Evolutionary conservation across 2,113 vertebrate species (phyloP).

Genomic region (Gila orcuttii): DNA sequence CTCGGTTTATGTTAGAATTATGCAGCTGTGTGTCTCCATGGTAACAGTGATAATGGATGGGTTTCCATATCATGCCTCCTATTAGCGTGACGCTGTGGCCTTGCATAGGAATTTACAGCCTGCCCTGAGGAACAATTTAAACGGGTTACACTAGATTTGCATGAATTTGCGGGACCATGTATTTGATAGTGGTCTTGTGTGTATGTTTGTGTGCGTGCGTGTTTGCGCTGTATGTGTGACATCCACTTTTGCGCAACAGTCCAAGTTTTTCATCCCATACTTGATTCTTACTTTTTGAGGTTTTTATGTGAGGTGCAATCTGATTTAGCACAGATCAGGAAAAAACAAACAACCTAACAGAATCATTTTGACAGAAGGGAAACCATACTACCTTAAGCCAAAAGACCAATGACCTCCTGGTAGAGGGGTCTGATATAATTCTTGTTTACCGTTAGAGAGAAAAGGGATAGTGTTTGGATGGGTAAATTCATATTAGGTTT

Average conservation of each 20-base stretch:
- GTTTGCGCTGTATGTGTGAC: conserved; percentile 70
- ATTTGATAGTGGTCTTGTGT: conserved; percentile 47
- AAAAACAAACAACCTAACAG: conserved; percentile 21
- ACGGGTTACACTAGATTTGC: conserved; percentile 57
- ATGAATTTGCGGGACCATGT: conserved; percentile 49
- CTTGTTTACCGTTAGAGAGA: conserved; percentile 55
- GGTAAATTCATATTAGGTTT: conserved; percentile 51
- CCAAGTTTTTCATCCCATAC: conserved; percentile 59
- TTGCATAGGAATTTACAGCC: conserved; percentile 54
- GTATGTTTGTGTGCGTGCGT: conserved; percentile 28
- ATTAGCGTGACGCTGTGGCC: conserved; percentile 54
- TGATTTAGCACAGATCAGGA: conserved; percentile 52
- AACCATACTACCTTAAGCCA: conserved; percentile 63
- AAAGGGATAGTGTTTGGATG: conserved; percentile 32
- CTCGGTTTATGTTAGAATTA: conserved; percentile 46
- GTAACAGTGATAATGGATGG: conserved; percentile 21
- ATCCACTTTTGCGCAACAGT: conserved; percentile 69
- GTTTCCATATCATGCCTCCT: conserved; percentile 46
- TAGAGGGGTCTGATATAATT: conserved; percentile 46
- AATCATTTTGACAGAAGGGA: conserved; percentile 49
- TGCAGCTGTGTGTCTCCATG: conserved; percentile 47
- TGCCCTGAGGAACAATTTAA: conserved; percentile 56
- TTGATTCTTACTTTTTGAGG: conserved; percentile 56
- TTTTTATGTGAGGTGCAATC: conserved; percentile 59
- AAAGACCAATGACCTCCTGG: conserved; percentile 54